Conservation (phyloP, 1,140 invertebrate species). For the Leguminivora glycinivorella region DNA sequence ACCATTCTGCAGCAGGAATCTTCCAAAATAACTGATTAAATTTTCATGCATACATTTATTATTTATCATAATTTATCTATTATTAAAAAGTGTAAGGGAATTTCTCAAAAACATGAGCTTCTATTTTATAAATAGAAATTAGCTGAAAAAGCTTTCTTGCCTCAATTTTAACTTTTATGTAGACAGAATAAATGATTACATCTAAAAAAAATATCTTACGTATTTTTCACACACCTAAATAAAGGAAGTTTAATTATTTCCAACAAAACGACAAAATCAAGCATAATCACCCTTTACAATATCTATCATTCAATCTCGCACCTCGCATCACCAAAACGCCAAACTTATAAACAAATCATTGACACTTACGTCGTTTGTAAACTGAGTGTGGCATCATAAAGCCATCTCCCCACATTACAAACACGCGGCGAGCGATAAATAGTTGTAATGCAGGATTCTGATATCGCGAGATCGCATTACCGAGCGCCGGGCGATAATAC, state of each 20-base stretch:
- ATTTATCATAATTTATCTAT: too few relatives aligned
- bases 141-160: too few relatives aligned
- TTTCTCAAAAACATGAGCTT: too few relatives aligned
- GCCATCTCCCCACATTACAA: slow-evolving; percentile 42
- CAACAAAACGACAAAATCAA: slow-evolving; percentile 48
- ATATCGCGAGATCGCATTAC: slow-evolving; percentile 54
- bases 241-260: slow-evolving; percentile 27
- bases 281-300: slow-evolving; percentile 21
- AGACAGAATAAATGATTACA: too few relatives aligned
- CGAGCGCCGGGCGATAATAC: slow-evolving; percentile 65
- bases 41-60: too few relatives aligned
- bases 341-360: background rate
- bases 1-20: too few relatives aligned
- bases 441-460: slow-evolving; percentile 67
- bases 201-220: too few relatives aligned
- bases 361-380: background rate
- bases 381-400: background rate
- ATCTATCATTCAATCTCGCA: background rate
- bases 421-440: slow-evolving; percentile 66
- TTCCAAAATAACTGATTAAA: too few relatives aligned
- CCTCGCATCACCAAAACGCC: background rate
- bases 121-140: too few relatives aligned
- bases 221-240: slow-evolving; percentile 32
- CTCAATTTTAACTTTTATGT: too few relatives aligned
- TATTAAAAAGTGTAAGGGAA: too few relatives aligned